Evolutionary conservation across 2,113 vertebrate genomes (phyloP).

Genomic region (Sylvilagus bachmani): DNA sequence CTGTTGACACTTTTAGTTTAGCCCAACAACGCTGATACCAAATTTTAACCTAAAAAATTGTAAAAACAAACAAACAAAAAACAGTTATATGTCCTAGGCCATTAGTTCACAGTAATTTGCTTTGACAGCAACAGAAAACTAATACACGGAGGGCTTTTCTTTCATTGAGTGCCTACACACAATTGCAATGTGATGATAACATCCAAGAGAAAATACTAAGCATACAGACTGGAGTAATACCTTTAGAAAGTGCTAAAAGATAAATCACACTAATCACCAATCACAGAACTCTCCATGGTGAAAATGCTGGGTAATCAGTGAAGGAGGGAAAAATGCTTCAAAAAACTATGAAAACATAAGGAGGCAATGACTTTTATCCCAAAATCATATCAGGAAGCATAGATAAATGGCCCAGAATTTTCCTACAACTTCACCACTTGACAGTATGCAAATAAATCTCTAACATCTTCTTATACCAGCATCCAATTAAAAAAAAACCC

Average conservation of each 20-base stretch:
- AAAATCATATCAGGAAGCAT: background rate
- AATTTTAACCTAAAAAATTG: background rate
- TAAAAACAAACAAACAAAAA: background rate
- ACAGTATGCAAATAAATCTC: conserved; percentile 1
- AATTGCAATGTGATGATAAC: conserved; percentile 11
- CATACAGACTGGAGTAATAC: background rate
- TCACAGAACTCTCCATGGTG: background rate
- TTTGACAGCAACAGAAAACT: conserved; percentile 39
- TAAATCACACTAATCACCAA: background rate
- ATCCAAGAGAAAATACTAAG: conserved; percentile 4
- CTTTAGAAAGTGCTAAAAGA: background rate
- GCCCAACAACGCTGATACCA: background rate
- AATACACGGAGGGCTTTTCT: background rate
- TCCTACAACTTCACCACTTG: background rate
- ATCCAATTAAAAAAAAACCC: background rate
- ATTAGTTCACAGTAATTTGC: background rate
- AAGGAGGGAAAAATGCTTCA: background rate
- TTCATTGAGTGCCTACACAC: background rate
- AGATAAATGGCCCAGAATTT: background rate
- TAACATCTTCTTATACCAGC: background rate
- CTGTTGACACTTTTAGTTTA: conserved; percentile 23
- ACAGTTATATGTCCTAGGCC: conserved; percentile 31
- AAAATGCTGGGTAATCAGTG: background rate
- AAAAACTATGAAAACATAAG: conserved; percentile 16
- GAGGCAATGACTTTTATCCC: background rate